Percentiles rank a stretch among this genome's conserved stretches.
phyloP scores from a whole-genome alignment of 2,888 invertebrate genomes.

The Eulithis testata region DNA sequence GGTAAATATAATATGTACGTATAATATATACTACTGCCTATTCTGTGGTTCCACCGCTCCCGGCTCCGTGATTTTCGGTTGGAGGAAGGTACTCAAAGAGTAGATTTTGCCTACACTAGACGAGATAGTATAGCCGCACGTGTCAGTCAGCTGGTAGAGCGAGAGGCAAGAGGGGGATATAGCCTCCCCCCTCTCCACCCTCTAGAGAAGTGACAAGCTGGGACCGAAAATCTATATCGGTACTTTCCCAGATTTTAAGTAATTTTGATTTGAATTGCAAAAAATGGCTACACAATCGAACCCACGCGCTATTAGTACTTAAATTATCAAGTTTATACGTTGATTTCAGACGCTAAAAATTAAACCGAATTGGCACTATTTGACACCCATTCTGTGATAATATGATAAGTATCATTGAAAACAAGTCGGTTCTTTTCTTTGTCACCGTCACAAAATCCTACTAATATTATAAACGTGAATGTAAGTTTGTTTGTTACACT shows the following conservation, averaged over 20 bases:
- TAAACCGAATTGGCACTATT: no score
- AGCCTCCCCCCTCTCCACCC: constrained; percentile 53
- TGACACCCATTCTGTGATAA: no score
- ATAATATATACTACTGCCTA: constrained; percentile 2
- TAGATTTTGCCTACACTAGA: constrained; percentile 59
- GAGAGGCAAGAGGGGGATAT: constrained; percentile 59
- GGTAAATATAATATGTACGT: constrained; percentile 14
- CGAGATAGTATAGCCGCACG: constrained; percentile 73
- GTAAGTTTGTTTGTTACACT: no score
- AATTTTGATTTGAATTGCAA: not conserved
- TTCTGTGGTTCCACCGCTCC: constrained; percentile 11
- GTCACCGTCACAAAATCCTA: no score
- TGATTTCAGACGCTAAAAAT: not conserved
- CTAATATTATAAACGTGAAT: no score
- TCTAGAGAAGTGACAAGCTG: constrained; percentile 38
- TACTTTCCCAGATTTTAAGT: not conserved
- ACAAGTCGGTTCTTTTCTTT: no score
- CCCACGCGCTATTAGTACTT: not conserved
- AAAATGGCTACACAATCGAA: not conserved
- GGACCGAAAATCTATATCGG: constrained; percentile 39
- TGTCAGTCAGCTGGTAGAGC: constrained; percentile 80
- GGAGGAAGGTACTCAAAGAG: not conserved
- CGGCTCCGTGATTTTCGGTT: constrained; percentile 16
- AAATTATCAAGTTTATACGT: not conserved
- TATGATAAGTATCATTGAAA: no score